phyloP scores from a whole-genome alignment of 2,797 vertebrate genomes.

The Mergus octosetaceus region DNA sequence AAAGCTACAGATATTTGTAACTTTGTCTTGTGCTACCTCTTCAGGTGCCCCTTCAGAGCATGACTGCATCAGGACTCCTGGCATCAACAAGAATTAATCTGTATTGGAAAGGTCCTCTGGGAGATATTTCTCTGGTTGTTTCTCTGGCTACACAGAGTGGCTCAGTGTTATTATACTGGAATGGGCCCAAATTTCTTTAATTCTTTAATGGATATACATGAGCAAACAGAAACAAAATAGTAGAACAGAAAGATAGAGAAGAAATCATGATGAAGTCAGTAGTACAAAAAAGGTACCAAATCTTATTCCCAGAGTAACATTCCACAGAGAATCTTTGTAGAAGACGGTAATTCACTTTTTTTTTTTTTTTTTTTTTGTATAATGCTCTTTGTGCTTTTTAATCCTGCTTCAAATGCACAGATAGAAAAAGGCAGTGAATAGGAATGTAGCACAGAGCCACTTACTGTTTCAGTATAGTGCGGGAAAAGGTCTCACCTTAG shows the following conservation, averaged over 20 bases:
- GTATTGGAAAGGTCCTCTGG: neutral
- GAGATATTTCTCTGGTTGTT: neutral
- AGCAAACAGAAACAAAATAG: neutral
- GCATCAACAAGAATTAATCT: neutral
- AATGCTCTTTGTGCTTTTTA: neutral
- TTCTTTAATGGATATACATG: neutral
- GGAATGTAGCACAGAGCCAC: neutral
- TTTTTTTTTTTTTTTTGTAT: neutral
- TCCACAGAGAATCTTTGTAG: neutral
- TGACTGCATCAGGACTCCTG: neutral
- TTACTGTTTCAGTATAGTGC: neutral
- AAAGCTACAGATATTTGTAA: neutral
- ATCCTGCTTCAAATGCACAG: neutral
- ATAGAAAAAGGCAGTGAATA: neutral
- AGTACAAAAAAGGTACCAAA: neutral
- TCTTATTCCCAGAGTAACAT: neutral
- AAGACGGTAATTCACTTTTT: neutral
- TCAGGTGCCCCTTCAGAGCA: neutral
- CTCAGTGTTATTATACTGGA: neutral
- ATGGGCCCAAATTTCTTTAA: neutral
- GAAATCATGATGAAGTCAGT: neutral
- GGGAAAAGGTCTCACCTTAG: neutral
- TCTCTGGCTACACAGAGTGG: neutral
- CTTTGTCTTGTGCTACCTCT: neutral
- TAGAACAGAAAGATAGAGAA: neutral